Evolutionary conservation across 2,113 vertebrate species (phyloP).

Genomic region (Solea senegalensis): DNA sequence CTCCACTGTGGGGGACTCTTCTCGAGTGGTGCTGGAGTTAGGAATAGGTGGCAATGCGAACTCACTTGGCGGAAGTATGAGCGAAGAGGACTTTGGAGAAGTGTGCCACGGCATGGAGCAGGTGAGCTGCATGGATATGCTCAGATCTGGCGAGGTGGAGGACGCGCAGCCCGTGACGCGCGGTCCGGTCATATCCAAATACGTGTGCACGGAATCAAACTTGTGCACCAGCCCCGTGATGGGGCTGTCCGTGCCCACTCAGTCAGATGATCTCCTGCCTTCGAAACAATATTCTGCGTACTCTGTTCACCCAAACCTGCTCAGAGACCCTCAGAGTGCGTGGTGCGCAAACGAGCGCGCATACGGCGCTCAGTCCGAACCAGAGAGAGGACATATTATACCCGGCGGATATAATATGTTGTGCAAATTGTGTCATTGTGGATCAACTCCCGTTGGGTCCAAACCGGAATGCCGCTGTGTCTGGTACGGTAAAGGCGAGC

Average conservation of each 20-base stretch:
- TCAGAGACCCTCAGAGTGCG: slow-evolving; percentile 23
- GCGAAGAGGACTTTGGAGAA: slow-evolving; percentile 47
- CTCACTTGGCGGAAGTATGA: background rate
- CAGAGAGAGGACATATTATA: slow-evolving; percentile 16
- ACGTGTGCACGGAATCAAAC: slow-evolving; percentile 55
- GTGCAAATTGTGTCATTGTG: slow-evolving; percentile 67
- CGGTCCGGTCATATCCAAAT: slow-evolving; percentile 48
- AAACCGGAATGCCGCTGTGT: slow-evolving; percentile 56
- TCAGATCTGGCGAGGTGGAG: slow-evolving; percentile 47
- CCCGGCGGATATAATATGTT: slow-evolving; percentile 20
- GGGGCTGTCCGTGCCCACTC: slow-evolving; percentile 37
- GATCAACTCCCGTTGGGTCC: slow-evolving; percentile 28
- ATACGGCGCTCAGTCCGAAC: slow-evolving; percentile 32
- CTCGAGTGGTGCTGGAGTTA: slow-evolving; percentile 22
- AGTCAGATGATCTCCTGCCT: slow-evolving; percentile 35
- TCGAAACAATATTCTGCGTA: slow-evolving; percentile 25
- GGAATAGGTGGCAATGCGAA: slow-evolving; percentile 8
- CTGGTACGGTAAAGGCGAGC: slow-evolving; percentile 50
- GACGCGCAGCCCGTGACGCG: slow-evolving; percentile 42
- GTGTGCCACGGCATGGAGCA: slow-evolving; percentile 49
- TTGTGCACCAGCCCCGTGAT: slow-evolving; percentile 30
- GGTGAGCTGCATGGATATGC: slow-evolving; percentile 72
- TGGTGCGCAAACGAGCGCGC: slow-evolving; percentile 63
- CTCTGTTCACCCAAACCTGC: slow-evolving; percentile 14
- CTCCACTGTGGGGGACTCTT: slow-evolving; percentile 7